phyloP scores from a whole-genome alignment of 2,113 vertebrate species.

The Ailuropoda melanoleuca region DNA sequence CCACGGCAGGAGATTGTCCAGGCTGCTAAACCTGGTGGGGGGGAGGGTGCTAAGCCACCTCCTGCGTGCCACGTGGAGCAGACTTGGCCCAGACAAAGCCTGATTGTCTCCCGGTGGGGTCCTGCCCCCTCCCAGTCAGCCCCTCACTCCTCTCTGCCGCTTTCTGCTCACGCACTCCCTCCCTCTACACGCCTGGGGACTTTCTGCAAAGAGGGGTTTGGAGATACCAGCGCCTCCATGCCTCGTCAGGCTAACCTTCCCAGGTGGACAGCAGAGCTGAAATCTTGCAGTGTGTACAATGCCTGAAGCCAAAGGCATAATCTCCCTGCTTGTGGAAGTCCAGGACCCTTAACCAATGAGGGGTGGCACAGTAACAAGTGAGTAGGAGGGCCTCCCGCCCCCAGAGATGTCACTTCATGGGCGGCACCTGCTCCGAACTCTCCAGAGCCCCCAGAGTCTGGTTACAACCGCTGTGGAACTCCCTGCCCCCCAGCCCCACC shows the following conservation, averaged over 20 bases:
- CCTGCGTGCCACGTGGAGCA: background rate
- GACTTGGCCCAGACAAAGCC: background rate
- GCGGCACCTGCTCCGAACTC: background rate
- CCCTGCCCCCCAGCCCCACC: background rate
- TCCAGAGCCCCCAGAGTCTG: background rate
- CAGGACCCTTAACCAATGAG: background rate
- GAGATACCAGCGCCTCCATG: background rate
- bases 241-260: background rate
- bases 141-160: background rate
- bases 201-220: background rate
- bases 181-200: background rate
- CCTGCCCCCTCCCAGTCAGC: background rate
- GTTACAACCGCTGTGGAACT: background rate
- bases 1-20: background rate
- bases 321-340: background rate
- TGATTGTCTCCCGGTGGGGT: background rate
- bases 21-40: background rate
- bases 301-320: background rate
- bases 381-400: background rate
- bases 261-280: background rate
- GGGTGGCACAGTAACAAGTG: background rate
- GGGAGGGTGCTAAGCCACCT: background rate
- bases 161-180: background rate
- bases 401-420: background rate
- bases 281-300: background rate